phyloP scores from a whole-genome alignment of 2,888 invertebrate genomes.

The Spilarctia lutea region DNA sequence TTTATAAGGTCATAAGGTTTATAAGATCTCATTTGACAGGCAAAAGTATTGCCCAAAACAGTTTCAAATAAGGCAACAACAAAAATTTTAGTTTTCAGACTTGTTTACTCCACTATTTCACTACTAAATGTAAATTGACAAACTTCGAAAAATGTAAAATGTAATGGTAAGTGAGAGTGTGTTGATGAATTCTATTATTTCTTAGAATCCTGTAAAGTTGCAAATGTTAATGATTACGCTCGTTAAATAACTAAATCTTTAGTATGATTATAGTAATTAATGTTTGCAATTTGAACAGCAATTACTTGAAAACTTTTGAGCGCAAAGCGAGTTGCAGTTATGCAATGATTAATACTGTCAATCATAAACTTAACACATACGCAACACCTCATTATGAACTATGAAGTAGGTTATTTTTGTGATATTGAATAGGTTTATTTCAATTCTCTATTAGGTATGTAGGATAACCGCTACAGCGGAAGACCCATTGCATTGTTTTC shows the following conservation, averaged over 20 bases:
- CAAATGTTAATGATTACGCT: neutral
- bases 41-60: neutral
- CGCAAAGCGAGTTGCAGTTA: slow-evolving; percentile 5
- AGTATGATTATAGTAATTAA: slow-evolving; percentile 6
- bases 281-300: slow-evolving; percentile 10
- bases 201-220: neutral
- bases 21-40: too few species aligned
- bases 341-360: neutral
- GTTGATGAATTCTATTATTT: neutral
- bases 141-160: neutral
- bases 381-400: neutral
- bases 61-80: neutral
- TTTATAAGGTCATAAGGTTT: too few species aligned
- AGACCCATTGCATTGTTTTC: neutral
- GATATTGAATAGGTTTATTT: neutral
- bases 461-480: neutral
- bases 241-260: neutral
- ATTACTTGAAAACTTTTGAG: slow-evolving; percentile 11
- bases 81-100: neutral
- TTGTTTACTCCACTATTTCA: neutral
- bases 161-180: too few species aligned
- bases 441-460: neutral
- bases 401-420: neutral
- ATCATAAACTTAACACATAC: neutral
- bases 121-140: neutral